Base-by-base conservation (phyloP, 1,140 invertebrate species). In the Glossosoma conforme region DNA sequence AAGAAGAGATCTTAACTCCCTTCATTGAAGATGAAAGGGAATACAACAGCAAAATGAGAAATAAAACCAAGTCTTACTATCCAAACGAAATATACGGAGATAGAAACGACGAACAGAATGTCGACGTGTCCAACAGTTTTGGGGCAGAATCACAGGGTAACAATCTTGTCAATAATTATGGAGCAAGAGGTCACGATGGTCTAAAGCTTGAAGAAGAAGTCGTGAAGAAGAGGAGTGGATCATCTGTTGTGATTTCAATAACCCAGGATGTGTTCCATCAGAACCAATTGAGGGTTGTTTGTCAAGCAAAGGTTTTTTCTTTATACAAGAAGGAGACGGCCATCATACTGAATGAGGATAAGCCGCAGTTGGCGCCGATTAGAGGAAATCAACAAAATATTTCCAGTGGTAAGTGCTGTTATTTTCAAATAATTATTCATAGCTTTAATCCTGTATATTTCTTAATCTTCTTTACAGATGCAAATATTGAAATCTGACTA, bases 301-400 rank as follows among this genome's bases (percentile, higher is more conserved):
- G 51, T 36, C 44, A 21, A 13, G 51, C 51, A 8, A 22, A 15
- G 11, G 44, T 53, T 6, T 53, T 53, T 14, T 30, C 43, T 1
- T 42, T 53, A 17, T 53, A 53, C 25, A 47, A 24, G n/a, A 44
- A 43, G 6, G 43, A 46, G 21, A 36, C 51, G 11, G 35, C 41
- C 2, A 8, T 53, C 22, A 33, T 17, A 10, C 13, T 53, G 37
- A 44, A 53, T 28, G 51, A 53, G 25, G 51, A 53, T 24, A 53
- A 47, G 24, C 51, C 51, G 4, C 43, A 53, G 25, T 40, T 46
- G 11, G 51, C 51, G 6, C 44, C 25, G 19, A 46, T 53, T 24
- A 20, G 46, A 18, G 51, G 37, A 28, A 53, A 53, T 33, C 15
- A 48, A 20, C 50, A 44, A 37, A 44, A 5, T 2, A n/a, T 30